Percentiles rank a stretch among this genome's conserved stretches.
These are phyloP conservation scores for Empis stercorea DNA, from an alignment of 2,888 invertebrate species.

Conservation along the genomic window DNA sequence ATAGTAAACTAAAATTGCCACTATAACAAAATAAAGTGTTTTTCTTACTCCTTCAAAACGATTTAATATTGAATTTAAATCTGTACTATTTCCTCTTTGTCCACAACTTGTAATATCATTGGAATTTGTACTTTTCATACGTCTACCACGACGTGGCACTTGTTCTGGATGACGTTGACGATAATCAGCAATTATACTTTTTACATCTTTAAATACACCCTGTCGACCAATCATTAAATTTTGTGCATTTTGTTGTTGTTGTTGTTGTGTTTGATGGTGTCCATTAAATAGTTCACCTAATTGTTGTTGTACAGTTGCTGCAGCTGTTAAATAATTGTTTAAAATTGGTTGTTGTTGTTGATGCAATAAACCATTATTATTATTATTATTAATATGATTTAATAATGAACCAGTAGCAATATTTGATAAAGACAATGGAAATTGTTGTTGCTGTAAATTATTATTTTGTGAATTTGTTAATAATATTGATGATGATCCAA, in stretches of 20 bases:
- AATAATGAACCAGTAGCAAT: not conserved
- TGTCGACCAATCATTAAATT: conserved; percentile 44
- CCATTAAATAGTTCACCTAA: conserved; percentile 19
- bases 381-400: not conserved
- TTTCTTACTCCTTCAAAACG: not conserved
- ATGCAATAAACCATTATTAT: not conserved
- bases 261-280: conserved; percentile 13
- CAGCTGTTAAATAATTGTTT: conserved; percentile 17
- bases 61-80: not conserved
- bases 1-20: too few relatives aligned
- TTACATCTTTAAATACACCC: conserved; percentile 67
- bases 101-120: not conserved
- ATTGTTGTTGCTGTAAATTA: not conserved
- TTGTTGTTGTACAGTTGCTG: conserved; percentile 15
- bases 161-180: conserved; percentile 62
- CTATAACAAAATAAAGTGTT: not conserved
- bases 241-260: conserved; percentile 10
- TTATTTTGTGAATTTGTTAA: not conserved
- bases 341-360: conserved; percentile 13
- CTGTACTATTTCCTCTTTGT: not conserved
- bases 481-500: not conserved
- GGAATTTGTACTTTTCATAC: conserved; percentile 37
- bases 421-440: not conserved
- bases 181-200: conserved; percentile 70
- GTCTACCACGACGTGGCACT: conserved; percentile 52